A percentile compares a stretch with the other conserved stretches of the same genome.
Conservation (phyloP, 2,113 vertebrate species). For the Glaucomys volans region DNA sequence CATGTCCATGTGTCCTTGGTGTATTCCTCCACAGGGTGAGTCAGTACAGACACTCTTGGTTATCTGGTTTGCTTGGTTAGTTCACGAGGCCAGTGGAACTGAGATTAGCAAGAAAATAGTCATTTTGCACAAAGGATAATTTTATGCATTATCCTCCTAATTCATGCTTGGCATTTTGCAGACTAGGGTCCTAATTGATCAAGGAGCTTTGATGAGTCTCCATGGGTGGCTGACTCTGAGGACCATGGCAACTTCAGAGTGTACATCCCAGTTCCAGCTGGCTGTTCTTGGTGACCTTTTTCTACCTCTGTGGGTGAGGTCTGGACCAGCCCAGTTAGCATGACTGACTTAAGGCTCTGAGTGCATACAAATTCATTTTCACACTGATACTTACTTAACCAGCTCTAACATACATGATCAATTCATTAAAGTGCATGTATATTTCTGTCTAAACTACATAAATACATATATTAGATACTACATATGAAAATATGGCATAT, state of each 20-base stretch:
- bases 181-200: neutral
- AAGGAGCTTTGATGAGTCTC: neutral
- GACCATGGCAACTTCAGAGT: neutral
- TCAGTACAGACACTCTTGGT: neutral
- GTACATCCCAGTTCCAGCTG: neutral
- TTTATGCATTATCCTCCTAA: neutral
- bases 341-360: neutral
- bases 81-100: neutral
- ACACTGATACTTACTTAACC: neutral
- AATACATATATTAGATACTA: neutral
- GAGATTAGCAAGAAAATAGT: neutral
- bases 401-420: neutral
- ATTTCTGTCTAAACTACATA: neutral
- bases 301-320: neutral
- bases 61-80: neutral
- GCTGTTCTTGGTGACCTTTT: neutral
- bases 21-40: neutral
- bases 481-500: neutral
- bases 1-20: neutral
- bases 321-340: neutral
- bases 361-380: neutral
- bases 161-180: neutral
- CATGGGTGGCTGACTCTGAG: neutral
- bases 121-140: constrained; percentile 44
- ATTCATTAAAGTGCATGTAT: neutral